Conservation (phyloP, 2,797 vertebrate genomes). For the Tapirus indicus region DNA sequence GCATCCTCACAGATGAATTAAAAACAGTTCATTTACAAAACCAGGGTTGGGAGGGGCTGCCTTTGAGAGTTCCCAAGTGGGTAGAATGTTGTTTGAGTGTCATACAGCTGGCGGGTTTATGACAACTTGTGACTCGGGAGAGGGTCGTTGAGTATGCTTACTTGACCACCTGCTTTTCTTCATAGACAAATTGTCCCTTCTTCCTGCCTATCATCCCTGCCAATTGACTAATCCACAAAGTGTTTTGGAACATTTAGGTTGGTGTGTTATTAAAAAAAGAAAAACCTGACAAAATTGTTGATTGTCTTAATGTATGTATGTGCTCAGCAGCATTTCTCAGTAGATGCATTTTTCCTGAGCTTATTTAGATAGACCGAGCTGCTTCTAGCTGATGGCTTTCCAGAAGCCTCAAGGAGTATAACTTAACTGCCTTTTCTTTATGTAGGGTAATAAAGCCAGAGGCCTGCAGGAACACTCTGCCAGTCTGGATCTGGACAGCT, state of each 20-base stretch:
- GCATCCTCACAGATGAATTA: not conserved
- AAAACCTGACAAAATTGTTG: not conserved
- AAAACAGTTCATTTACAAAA: not conserved
- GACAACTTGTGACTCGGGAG: not conserved
- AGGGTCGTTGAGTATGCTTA: not conserved
- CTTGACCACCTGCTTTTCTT: not conserved
- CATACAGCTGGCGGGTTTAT: not conserved
- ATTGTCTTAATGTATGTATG: not conserved
- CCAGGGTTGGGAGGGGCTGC: not conserved
- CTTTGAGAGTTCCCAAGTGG: not conserved
- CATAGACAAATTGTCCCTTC: not conserved
- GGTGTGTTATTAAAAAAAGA: not conserved
- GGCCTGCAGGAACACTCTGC: slow-evolving; percentile 89
- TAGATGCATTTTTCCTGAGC: not conserved
- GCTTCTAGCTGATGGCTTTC: not conserved
- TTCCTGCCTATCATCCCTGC: not conserved
- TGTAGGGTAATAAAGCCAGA: slow-evolving; percentile 93
- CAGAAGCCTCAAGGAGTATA: not conserved
- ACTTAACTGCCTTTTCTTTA: slow-evolving; percentile 62
- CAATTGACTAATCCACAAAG: not conserved
- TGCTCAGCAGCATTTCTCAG: not conserved
- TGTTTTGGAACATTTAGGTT: not conserved
- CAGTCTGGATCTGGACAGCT: slow-evolving; percentile 88
- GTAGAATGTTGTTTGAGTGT: not conserved
- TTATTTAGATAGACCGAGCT: not conserved